Conservation (phyloP, 2,888 invertebrate species). For the Hydropsyche betteni region DNA sequence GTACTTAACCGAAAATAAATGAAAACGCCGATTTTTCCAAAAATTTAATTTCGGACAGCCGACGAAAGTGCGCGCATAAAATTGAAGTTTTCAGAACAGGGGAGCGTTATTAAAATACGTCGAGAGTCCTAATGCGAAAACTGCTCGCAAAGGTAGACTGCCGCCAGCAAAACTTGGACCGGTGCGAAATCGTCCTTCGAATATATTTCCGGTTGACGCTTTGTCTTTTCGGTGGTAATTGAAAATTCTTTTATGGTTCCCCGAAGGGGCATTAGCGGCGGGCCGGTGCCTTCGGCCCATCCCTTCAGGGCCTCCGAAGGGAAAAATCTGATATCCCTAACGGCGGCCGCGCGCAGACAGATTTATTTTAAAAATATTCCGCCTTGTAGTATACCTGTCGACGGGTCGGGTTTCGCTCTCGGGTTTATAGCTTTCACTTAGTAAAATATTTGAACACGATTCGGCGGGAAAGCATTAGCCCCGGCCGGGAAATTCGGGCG, state of each 20-base stretch:
- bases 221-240: constrained; percentile 35
- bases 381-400: constrained; percentile 31
- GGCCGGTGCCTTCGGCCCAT: not conserved
- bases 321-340: constrained; percentile 35
- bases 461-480: constrained; percentile 31
- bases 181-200: not conserved
- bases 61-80: no score
- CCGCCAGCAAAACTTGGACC: no score
- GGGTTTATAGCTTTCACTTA: constrained; percentile 39
- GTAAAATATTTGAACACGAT: constrained; percentile 39
- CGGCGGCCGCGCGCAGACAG: constrained; percentile 14
- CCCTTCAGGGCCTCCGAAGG: not conserved
- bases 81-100: no score
- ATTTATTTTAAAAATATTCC: constrained; percentile 40
- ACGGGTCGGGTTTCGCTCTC: constrained; percentile 35
- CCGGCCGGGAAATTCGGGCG: not conserved
- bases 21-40: no score
- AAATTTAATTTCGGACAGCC: no score
- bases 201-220: constrained; percentile 24
- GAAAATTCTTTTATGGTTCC: constrained; percentile 36
- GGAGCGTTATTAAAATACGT: no score
- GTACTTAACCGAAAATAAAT: no score
- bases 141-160: no score
- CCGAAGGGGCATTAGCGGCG: constrained; percentile 31
- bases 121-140: no score